These are phyloP conservation scores for Folsomia manolachei DNA, from an alignment of 2,888 invertebrate species.

Conservation along the genomic window DNA sequence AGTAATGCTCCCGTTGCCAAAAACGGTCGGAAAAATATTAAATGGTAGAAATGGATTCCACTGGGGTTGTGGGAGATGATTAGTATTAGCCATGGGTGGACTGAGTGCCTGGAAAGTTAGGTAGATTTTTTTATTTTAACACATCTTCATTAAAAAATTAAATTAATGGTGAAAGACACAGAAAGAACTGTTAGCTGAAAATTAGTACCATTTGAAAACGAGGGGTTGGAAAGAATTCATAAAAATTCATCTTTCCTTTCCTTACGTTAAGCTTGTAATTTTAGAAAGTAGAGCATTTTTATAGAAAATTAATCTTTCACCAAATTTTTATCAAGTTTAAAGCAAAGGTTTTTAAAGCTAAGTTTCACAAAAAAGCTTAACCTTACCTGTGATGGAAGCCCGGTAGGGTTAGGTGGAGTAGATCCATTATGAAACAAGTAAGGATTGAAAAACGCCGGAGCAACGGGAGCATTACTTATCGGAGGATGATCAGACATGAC, in stretches of 20 bases:
- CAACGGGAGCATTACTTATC: background rate
- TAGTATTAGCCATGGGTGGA: slow-evolving; percentile 20
- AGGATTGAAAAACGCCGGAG: slow-evolving; percentile 44
- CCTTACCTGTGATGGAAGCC: slow-evolving; percentile 29
- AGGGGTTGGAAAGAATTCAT: background rate
- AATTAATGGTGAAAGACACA: too few relatives aligned
- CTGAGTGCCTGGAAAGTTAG: slow-evolving; percentile 13
- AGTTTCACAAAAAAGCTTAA: background rate
- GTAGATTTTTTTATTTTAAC: too few relatives aligned
- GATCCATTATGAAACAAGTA: slow-evolving; percentile 47
- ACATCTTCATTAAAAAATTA: background rate
- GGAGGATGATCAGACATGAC: background rate
- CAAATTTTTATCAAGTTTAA: too few relatives aligned
- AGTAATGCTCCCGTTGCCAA: slow-evolving; percentile 10
- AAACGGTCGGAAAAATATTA: slow-evolving; percentile 28
- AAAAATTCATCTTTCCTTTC: background rate
- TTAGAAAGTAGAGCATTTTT: background rate
- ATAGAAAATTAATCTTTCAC: background rate
- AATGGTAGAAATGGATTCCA: slow-evolving; percentile 32
- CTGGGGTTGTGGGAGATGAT: background rate
- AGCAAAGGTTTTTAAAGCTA: too few relatives aligned
- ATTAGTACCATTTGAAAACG: background rate
- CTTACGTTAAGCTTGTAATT: background rate
- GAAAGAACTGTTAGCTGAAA: background rate
- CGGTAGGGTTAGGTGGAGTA: slow-evolving; percentile 20